Evolutionary conservation across 1,140 invertebrate genomes (phyloP).

Genomic region (Formica exsecta): DNA sequence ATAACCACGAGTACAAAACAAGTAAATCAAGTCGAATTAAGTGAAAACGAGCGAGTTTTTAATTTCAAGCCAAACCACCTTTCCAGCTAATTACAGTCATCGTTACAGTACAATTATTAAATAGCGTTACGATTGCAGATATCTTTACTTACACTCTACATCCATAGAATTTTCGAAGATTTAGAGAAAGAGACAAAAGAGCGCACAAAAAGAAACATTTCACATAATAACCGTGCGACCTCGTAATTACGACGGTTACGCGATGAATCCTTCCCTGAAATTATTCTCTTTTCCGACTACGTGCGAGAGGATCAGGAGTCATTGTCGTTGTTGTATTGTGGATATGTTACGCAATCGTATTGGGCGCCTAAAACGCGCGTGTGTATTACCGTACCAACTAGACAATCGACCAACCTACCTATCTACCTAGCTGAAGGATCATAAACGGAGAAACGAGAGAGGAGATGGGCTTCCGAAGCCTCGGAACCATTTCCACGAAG

Average conservation of each 20-base stretch:
- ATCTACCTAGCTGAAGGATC: conserved; percentile 53
- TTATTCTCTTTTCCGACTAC: conserved; percentile 55
- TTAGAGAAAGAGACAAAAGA: conserved; percentile 17
- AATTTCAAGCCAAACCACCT: conserved; percentile 29
- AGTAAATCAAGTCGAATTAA: conserved; percentile 20
- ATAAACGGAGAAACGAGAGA: conserved; percentile 55
- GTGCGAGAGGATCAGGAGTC: conserved; percentile 54
- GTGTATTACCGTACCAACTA: conserved; percentile 33
- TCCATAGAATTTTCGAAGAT: conserved; percentile 7
- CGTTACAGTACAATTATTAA: conserved; percentile 26
- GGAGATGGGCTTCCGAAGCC: conserved; percentile 58
- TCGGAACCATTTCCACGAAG: conserved; percentile 74
- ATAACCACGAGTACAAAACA: neutral
- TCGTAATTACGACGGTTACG: conserved; percentile 12
- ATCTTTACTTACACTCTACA: neutral
- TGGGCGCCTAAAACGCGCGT: conserved; percentile 36
- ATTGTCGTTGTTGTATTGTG: neutral
- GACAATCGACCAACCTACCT: conserved; percentile 1
- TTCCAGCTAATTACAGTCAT: neutral
- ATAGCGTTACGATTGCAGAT: conserved; percentile 10
- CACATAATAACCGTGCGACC: conserved; percentile 11
- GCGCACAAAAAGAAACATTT: conserved; percentile 1
- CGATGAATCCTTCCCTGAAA: conserved; percentile 19
- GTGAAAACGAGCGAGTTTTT: conserved; percentile 21
- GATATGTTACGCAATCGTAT: conserved; percentile 69